Evolutionary conservation across 2,888 invertebrate genomes (phyloP), one percentile per base, ranked within the genome.

Genomic region (Hecatera dysodea): DNA sequence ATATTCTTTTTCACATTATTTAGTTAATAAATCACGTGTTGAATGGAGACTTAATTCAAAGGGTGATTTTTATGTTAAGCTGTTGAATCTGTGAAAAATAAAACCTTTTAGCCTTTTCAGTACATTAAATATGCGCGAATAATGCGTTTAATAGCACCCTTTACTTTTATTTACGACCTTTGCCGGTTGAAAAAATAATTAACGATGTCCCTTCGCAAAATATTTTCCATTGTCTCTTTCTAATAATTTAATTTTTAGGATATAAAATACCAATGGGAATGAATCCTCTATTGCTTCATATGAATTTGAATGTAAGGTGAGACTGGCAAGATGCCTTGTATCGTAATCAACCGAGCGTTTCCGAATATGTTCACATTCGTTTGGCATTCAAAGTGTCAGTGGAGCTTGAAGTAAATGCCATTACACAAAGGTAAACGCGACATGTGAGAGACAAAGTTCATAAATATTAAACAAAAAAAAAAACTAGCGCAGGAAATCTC

Each of bases 131-230:
- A 94, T 95, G 92, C 93, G 93, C 90, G 93, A 94, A 94, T 95
- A 95, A 95, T 95, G 93, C 94, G 93, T 94, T 95, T 95, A 95
- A 95, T 95, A 93, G 94, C 94, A 93, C 95, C 95, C 93, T 94
- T 95, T 93, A 94, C 93, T 89, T 92, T 93, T 94, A 95, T 95
- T 95, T 95, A 95, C 89, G 93, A 90, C 90, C 91, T 89, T 81
- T 89, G 87, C 88, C 89, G 88, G 89, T 93, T 89, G 88, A 92
- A 94, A 95, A 94, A 94, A 94, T 91, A 93, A 95, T 93, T 93
- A 94, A 94, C 92, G 92, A 87, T 92, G 90, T 90, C 91, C 95
- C 90, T 88, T 90, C 77, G 87, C 88, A 86, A 85, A 91, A 89
- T 90, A 89, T 87, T 88, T 88, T 87, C 91, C 88, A 93, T 94